phyloP scores from a whole-genome alignment of 64 coral and sea anemone genomes.

The Trachythela sp. region DNA sequence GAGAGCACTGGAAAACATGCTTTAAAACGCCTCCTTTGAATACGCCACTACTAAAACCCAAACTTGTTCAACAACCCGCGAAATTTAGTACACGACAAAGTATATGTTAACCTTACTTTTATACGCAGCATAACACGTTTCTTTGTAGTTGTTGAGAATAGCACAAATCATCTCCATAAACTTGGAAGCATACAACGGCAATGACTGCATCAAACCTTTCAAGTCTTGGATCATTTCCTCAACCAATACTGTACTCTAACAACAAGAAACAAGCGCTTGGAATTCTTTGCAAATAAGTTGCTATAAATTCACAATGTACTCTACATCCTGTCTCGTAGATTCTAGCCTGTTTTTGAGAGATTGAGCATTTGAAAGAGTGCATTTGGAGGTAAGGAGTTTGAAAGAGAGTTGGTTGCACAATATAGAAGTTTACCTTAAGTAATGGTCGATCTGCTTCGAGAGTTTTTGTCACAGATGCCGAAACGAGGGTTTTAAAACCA shows the following conservation, averaged over 20 bases:
- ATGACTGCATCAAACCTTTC: conserved; percentile 80
- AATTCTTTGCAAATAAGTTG: no score
- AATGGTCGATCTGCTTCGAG: conserved; percentile 69
- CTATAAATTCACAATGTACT: no score
- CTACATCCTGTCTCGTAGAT: no score
- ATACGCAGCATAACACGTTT: conserved; percentile 72
- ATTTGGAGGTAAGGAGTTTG: background rate
- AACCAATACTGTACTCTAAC: conserved; percentile 74
- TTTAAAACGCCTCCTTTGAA: no score
- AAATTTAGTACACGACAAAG: background rate
- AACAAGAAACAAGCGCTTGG: no score
- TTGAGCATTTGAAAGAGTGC: background rate
- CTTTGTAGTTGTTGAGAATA: conserved; percentile 78
- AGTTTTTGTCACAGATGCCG: conserved; percentile 66
- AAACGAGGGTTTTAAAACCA: conserved; percentile 70
- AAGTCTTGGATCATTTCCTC: conserved; percentile 88
- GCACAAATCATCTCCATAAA: conserved; percentile 93
- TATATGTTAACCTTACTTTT: no score
- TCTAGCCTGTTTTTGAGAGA: no score
- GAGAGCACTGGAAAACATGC: no score
- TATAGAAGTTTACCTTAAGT: conserved; percentile 57
- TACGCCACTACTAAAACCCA: no score
- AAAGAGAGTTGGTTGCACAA: background rate
- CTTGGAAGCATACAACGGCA: conserved; percentile 74
- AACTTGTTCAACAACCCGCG: no score